Percentiles rank a stretch among this genome's conserved stretches.
These are phyloP conservation scores for Pterocles gutturalis DNA, from an alignment of 2,113 vertebrate species.

Conservation along the genomic window DNA sequence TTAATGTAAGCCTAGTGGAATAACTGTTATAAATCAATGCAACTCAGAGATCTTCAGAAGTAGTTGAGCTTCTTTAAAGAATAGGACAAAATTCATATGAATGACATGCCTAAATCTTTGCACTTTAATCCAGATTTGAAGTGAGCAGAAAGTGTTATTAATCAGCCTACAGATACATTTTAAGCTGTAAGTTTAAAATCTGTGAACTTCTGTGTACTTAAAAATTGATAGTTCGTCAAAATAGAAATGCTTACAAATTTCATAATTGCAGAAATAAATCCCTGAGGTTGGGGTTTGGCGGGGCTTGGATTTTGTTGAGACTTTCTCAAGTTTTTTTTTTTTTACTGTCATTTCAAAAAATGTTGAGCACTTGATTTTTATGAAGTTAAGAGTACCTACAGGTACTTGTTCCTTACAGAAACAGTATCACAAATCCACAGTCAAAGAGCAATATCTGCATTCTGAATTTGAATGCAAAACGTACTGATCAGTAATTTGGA, in stretches of 20 bases:
- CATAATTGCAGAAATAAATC: not conserved
- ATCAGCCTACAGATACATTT: not conserved
- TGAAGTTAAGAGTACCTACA: not conserved
- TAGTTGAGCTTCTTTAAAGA: not conserved
- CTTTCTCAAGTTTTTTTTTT: not conserved
- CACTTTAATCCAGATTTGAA: not conserved
- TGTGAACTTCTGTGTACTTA: not conserved
- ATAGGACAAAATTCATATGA: not conserved
- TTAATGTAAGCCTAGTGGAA: not conserved
- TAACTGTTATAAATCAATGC: not conserved
- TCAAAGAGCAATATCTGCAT: not conserved
- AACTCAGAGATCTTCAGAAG: not conserved
- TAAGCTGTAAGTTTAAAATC: not conserved
- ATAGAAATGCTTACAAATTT: not conserved
- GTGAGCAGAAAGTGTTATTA: not conserved
- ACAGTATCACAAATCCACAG: not conserved
- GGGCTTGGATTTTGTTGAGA: not conserved
- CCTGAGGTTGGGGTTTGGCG: not conserved
- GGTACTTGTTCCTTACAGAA: not conserved
- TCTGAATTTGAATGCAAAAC: not conserved
- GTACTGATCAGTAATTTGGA: not conserved
- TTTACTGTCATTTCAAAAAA: not conserved
- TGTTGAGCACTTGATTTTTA: not conserved
- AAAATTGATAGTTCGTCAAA: not conserved
- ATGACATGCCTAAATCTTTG: not conserved